Evolutionary conservation across 2,888 invertebrate species (phyloP).

Genomic region (Laspeyria flexula): DNA sequence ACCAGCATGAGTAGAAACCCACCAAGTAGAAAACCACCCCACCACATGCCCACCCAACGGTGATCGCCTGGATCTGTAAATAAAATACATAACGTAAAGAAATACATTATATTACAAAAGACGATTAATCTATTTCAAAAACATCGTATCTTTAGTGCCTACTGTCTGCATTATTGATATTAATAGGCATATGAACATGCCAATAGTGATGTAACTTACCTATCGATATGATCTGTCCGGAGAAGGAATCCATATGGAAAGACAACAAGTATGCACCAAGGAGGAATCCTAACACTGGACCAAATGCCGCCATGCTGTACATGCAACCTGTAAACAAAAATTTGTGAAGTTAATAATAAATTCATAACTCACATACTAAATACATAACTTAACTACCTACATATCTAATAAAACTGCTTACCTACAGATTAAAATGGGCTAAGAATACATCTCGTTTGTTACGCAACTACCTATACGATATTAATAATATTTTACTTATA

Average conservation of each 20-base stretch:
- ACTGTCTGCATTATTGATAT: too few relatives aligned
- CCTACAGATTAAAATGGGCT: too few relatives aligned
- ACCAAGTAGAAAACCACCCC: conserved; percentile 97
- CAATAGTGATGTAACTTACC: conserved; percentile 77
- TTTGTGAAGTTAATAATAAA: neutral
- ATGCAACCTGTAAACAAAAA: conserved; percentile 90
- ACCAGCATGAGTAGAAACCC: conserved; percentile 94
- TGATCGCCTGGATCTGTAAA: conserved; percentile 91
- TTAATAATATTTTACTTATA: too few relatives aligned
- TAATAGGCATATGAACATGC: too few relatives aligned
- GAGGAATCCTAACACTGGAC: conserved; percentile 97
- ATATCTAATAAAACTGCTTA: too few relatives aligned
- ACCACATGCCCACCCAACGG: conserved; percentile 97
- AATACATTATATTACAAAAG: too few relatives aligned
- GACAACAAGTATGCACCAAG: conserved; percentile 96
- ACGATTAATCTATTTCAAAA: too few relatives aligned
- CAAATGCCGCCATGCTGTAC: conserved; percentile 98
- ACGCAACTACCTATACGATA: too few relatives aligned
- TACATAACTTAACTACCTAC: too few relatives aligned
- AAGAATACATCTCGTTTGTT: too few relatives aligned
- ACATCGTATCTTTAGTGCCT: too few relatives aligned
- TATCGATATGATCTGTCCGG: conserved; percentile 89
- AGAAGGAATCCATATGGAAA: conserved; percentile 96
- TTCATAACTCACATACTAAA: too few relatives aligned
- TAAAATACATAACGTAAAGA: conserved; percentile 4